phyloP scores from a whole-genome alignment of 2,888 invertebrate genomes.

The Sylvicola cinctus region DNA sequence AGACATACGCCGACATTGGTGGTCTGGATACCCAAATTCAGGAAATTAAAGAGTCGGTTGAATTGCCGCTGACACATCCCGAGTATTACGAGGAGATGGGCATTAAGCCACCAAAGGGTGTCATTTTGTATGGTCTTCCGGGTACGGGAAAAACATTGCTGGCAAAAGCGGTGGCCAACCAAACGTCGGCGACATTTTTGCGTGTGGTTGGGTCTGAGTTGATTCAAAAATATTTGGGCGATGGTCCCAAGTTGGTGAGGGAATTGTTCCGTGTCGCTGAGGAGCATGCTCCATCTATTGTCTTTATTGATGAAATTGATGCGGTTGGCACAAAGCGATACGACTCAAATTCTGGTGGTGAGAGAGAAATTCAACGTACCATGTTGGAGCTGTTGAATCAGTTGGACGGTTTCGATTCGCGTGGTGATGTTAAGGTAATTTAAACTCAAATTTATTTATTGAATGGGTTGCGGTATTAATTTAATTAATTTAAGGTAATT shows the following conservation, averaged over 20 bases:
- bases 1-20: slow-evolving; percentile 98
- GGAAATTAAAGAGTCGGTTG: slow-evolving; percentile 96
- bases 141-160: slow-evolving; percentile 96
- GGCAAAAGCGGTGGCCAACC: slow-evolving; percentile 98
- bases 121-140: slow-evolving; percentile 93
- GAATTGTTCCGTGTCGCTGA: slow-evolving; percentile 98
- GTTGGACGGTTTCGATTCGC: slow-evolving; percentile 91
- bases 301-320: slow-evolving; percentile 99
- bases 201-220: slow-evolving; percentile 98
- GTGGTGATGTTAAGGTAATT: slow-evolving; percentile 83
- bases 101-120: slow-evolving; percentile 97
- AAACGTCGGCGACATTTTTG: slow-evolving; percentile 96
- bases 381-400: slow-evolving; percentile 99
- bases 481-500: slow-evolving; percentile 44
- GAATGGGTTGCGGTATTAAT: slow-evolving; percentile 2
- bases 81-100: slow-evolving; percentile 99
- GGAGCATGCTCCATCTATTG: slow-evolving; percentile 98
- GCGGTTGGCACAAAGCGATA: slow-evolving; percentile 97
- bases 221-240: slow-evolving; percentile 97
- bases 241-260: slow-evolving; percentile 94
- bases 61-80: slow-evolving; percentile 94
- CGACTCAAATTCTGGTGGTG: slow-evolving; percentile 98
- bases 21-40: slow-evolving; percentile 95
- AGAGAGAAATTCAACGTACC: slow-evolving; percentile 97
- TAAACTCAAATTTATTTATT: slow-evolving; percentile 3